Evolutionary conservation across 2,888 invertebrate genomes (phyloP).

Genomic region (Melolontha melolontha): DNA sequence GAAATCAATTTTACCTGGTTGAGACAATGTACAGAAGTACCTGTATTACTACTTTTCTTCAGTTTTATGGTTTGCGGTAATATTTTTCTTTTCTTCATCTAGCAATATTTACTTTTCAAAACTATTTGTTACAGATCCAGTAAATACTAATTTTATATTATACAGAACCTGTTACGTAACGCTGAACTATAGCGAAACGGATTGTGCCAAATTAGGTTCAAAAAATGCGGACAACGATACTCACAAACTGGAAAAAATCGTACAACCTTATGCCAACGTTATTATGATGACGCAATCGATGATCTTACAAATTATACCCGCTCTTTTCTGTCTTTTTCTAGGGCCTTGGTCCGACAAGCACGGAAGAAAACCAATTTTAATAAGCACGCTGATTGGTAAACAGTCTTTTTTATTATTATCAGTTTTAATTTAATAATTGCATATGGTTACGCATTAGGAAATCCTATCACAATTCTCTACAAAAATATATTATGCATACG

Average conservation of each 20-base stretch:
- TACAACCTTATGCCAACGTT: slow-evolving; percentile 76
- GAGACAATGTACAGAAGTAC: slow-evolving; percentile 13
- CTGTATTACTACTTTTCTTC: slow-evolving; percentile 22
- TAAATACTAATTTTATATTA: slow-evolving; percentile 76
- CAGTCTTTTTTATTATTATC: background rate
- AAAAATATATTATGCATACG: no score
- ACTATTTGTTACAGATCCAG: slow-evolving; percentile 65
- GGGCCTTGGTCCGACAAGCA: slow-evolving; percentile 86
- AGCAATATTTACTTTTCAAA: background rate
- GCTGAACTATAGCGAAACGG: slow-evolving; percentile 69
- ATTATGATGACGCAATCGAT: slow-evolving; percentile 67
- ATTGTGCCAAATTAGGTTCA: slow-evolving; percentile 71
- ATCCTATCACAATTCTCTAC: no score
- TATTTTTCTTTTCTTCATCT: background rate
- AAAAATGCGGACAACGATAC: slow-evolving; percentile 70
- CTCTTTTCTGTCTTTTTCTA: slow-evolving; percentile 74
- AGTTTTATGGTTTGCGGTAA: slow-evolving; percentile 32
- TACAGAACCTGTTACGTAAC: slow-evolving; percentile 77
- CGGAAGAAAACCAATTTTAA: slow-evolving; percentile 45
- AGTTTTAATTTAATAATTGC: no score
- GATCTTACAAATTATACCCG: slow-evolving; percentile 45
- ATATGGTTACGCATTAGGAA: no score
- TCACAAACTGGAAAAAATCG: slow-evolving; percentile 67
- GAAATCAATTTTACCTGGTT: slow-evolving; percentile 8
- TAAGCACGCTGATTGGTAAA: slow-evolving; percentile 34